Percentiles rank a stretch among this genome's conserved stretches.
These are phyloP conservation scores for Trichechus manatus DNA, from an alignment of 2,113 vertebrate species.

Conservation along the genomic window DNA sequence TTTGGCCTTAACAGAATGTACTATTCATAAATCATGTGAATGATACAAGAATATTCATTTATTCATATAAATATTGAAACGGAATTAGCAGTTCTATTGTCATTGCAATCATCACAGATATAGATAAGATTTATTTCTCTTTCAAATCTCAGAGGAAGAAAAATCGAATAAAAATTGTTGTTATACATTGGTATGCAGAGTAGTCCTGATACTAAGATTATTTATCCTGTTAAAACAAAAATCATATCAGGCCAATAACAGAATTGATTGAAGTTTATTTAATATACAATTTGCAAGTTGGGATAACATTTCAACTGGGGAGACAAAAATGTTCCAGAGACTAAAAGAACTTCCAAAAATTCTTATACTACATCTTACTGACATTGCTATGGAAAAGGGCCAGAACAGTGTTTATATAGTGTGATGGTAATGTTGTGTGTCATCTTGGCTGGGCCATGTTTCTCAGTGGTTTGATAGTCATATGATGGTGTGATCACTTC, in stretches of 20 bases:
- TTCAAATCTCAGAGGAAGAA: constrained; percentile 52
- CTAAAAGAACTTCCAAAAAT: too few relatives aligned
- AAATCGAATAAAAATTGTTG: constrained; percentile 49
- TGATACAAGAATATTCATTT: constrained; percentile 55
- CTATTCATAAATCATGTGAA: constrained; percentile 59
- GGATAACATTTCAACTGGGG: neutral
- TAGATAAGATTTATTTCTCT: constrained; percentile 55
- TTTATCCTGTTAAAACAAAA: neutral
- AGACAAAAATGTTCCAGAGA: too few relatives aligned
- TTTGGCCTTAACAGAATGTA: constrained; percentile 16
- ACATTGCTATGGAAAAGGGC: too few relatives aligned
- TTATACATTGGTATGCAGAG: constrained; percentile 17
- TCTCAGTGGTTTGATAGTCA: too few relatives aligned
- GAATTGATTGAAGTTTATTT: neutral
- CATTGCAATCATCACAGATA: neutral
- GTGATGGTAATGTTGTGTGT: too few relatives aligned
- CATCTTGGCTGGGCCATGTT: too few relatives aligned
- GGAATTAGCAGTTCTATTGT: constrained; percentile 58
- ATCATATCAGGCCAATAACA: neutral
- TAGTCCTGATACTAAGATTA: constrained; percentile 18
- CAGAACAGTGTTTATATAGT: too few relatives aligned
- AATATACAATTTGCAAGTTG: neutral
- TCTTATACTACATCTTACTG: too few relatives aligned
- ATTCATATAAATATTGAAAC: constrained; percentile 66
- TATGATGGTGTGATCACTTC: too few relatives aligned